Conservation (phyloP, 2,113 vertebrate genomes). For the Zeus faber region DNA sequence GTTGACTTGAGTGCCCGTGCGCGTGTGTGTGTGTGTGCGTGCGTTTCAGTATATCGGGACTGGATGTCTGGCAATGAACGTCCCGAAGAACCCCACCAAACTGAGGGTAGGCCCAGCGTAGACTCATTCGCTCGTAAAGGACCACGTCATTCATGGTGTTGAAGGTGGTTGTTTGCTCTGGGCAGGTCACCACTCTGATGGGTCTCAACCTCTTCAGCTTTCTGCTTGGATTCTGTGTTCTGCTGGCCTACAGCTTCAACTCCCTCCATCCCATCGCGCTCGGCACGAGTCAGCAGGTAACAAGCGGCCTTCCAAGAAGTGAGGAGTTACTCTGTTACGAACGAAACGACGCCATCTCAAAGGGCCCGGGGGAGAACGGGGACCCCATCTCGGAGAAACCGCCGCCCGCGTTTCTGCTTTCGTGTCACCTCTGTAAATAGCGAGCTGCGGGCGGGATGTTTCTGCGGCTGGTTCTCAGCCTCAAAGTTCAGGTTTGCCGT, state of each 20-base stretch:
- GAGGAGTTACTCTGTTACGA: too few relatives aligned
- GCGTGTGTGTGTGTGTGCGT: too few relatives aligned
- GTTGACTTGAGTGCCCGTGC: not conserved
- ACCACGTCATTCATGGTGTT: not conserved
- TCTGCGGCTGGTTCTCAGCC: too few relatives aligned
- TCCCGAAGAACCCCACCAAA: slow-evolving; percentile 66
- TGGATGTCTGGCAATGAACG: slow-evolving; percentile 57
- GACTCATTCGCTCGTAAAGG: not conserved
- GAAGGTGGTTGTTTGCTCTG: not conserved
- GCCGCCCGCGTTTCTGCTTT: too few relatives aligned
- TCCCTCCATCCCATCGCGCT: slow-evolving; percentile 17
- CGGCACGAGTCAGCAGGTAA: slow-evolving; percentile 58
- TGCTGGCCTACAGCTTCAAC: slow-evolving; percentile 51
- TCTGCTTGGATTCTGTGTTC: slow-evolving; percentile 57
- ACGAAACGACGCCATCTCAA: not conserved
- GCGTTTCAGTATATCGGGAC: slow-evolving; percentile 63
- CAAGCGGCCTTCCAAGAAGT: too few relatives aligned
- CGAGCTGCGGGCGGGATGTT: too few relatives aligned
- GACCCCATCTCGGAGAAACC: too few relatives aligned
- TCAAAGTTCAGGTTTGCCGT: too few relatives aligned
- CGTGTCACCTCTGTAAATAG: too few relatives aligned
- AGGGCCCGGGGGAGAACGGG: not conserved
- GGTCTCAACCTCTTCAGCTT: slow-evolving; percentile 61
- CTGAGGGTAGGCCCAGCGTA: slow-evolving; percentile 51
- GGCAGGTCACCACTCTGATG: slow-evolving; percentile 64